Base-by-base conservation (phyloP, 2,888 invertebrate genomes). In the Orthosia gothica region DNA sequence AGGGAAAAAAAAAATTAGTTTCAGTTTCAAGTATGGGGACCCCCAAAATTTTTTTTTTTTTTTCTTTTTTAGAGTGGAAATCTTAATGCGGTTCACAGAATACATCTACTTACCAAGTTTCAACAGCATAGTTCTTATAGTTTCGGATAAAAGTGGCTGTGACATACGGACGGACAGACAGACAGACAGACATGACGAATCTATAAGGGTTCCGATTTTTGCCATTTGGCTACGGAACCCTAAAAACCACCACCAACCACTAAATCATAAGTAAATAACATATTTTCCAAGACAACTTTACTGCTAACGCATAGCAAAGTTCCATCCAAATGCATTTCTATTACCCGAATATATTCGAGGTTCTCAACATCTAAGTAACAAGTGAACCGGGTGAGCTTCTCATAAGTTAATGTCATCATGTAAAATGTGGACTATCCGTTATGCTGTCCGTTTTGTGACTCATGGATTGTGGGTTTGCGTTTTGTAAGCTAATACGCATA, bases 401-500 rank as follows among this genome's bases (percentile, higher is more conserved):
- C 78, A 23, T 70, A 47, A 32, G 26, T 70, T 40, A 47, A 69
- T 20, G 82, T 62, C 82, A 20, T 15, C 26, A 1, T 32, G 61
- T 62, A 15, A 70, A 70, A 82, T 65, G 70, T 18, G 40, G 5
- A 57, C 64, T 9, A 82, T 79, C 26, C 5, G 32, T 82, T 65
- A 32, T 20, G 26, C 52, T 12, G 64, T 61, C 61, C n/a, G 40
- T 20, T 61, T 70, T 23, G 32, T 26, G 61, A n/a, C 47, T 4
- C 47, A 18, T 49, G 47, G 26, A 49, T 55, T 55, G 45, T 23
- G 47, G 52, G 78, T 47, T 78, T 59, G 12, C 40, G 20, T 59
- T 69, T 58, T 69, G 57, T 58, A 32, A 54, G 62, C 26, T 72
- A 20, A n/a, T 16, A n/a, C 15, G 32, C 7, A 32, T 40, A 18